These are phyloP conservation scores for Augiades crinisus DNA, from an alignment of 2,888 invertebrate genomes.

Conservation along the genomic window DNA sequence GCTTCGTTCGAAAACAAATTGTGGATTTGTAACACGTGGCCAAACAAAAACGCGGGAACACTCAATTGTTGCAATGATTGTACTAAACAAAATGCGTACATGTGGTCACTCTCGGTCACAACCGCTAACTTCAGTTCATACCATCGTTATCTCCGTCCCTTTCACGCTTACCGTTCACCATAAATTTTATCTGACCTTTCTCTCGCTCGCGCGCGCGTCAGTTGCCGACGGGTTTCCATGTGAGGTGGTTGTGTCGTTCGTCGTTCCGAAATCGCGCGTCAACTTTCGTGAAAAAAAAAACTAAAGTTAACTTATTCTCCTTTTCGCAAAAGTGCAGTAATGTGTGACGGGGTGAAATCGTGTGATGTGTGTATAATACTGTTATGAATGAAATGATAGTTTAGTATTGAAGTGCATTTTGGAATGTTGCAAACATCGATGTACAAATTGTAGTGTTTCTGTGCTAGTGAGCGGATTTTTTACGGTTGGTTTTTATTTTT, in stretches of 20 bases:
- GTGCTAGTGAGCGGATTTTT: conserved; percentile 57
- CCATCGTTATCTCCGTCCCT: conserved; percentile 29
- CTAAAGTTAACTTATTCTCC: conserved; percentile 45
- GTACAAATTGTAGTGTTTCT: conserved; percentile 51
- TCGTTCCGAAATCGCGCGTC: conserved; percentile 43
- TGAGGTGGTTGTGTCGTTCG: conserved; percentile 40
- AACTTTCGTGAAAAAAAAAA: conserved; percentile 69
- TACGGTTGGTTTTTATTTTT: conserved; percentile 58
- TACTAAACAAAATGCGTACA: conserved; percentile 64
- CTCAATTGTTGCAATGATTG: conserved; percentile 68
- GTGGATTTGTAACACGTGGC: conserved; percentile 58
- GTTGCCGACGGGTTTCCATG: conserved; percentile 48
- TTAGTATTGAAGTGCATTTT: conserved; percentile 42
- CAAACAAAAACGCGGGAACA: conserved; percentile 69
- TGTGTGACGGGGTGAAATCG: conserved; percentile 48
- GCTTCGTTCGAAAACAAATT: conserved; percentile 41
- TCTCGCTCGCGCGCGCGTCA: conserved; percentile 57
- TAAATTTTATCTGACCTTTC: conserved; percentile 51
- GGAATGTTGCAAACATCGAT: conserved; percentile 62
- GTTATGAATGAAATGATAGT: conserved; percentile 40
- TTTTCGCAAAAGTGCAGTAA: conserved; percentile 53
- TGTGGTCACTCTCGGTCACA: conserved; percentile 72
- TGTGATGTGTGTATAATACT: conserved; percentile 44
- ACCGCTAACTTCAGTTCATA: conserved; percentile 61
- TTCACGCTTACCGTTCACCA: conserved; percentile 33